phyloP scores from a whole-genome alignment of 2,888 invertebrate genomes.

The Cephus nigrinus region DNA sequence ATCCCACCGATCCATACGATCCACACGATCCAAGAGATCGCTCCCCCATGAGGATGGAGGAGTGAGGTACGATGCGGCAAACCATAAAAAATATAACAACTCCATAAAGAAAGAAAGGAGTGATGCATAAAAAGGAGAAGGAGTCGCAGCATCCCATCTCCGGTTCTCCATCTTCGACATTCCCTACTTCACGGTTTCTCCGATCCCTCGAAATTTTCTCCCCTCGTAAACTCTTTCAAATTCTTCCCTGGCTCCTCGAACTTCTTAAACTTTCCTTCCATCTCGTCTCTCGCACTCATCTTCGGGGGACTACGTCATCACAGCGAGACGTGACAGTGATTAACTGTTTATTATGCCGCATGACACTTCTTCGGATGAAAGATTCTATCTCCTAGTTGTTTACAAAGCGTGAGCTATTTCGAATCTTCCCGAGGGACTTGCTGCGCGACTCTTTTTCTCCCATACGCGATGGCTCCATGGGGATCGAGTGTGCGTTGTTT shows the following conservation, averaged over 20 bases:
- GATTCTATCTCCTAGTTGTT: conserved; percentile 37
- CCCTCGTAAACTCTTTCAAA: not conserved
- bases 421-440: conserved; percentile 3
- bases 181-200: not conserved
- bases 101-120: conserved; percentile 21
- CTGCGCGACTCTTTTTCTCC: not conserved
- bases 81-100: conserved; percentile 24
- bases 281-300: not conserved
- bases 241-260: not conserved
- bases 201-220: not conserved
- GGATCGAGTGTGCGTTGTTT: not conserved
- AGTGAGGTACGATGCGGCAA: conserved; percentile 3
- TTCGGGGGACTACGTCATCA: conserved; percentile 7
- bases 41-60: not conserved
- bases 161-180: conserved; percentile 10
- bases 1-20: conserved; percentile 7
- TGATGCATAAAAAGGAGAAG: conserved; percentile 18
- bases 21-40: conserved; percentile 7
- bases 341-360: conserved; percentile 39
- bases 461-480: not conserved
- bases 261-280: not conserved
- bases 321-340: conserved; percentile 40
- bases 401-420: conserved; percentile 31
- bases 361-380: conserved; percentile 29
- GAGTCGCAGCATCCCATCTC: conserved; percentile 4